These are phyloP conservation scores for Plectrocnemia conspersa DNA, from an alignment of 1,140 invertebrate species.

Conservation along the genomic window DNA sequence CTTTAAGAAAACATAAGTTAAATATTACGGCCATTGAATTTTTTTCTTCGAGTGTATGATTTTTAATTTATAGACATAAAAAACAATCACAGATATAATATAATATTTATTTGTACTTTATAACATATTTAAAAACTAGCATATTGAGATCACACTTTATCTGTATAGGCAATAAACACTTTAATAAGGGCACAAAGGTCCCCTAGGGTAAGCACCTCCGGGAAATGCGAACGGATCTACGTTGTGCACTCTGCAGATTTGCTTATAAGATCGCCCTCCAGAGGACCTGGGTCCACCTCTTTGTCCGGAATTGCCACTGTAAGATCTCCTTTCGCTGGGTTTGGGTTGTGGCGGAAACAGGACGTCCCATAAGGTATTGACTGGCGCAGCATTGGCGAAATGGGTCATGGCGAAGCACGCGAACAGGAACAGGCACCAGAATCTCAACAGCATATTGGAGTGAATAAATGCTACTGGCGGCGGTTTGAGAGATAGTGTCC, in stretches of 20 bases:
- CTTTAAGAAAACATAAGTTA: no score
- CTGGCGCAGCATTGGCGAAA: no score
- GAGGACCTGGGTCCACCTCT: constrained; percentile 38
- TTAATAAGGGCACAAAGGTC: constrained; percentile 29
- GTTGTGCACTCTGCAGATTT: constrained; percentile 47
- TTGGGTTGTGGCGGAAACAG: constrained; percentile 36
- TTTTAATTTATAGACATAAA: no score
- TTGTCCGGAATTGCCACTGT: constrained; percentile 35
- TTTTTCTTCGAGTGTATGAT: no score
- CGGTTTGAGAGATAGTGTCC: constrained; percentile 41
- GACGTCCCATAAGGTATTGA: constrained; percentile 38
- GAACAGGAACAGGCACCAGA: not conserved
- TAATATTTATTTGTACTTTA: no score
- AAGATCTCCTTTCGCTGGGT: constrained; percentile 31
- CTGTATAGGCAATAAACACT: no score
- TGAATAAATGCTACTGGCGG: constrained; percentile 35
- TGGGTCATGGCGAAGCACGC: not conserved
- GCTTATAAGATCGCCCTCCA: constrained; percentile 43
- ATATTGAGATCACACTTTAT: no score
- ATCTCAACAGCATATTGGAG: not conserved
- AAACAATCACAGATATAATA: no score
- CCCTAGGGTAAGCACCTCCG: constrained; percentile 29
- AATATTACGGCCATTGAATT: no score
- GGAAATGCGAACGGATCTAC: constrained; percentile 38
- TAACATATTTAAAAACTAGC: no score